Evolutionary conservation across 2,797 vertebrate genomes (phyloP).

Genomic region (Austrolebias charrua): DNA sequence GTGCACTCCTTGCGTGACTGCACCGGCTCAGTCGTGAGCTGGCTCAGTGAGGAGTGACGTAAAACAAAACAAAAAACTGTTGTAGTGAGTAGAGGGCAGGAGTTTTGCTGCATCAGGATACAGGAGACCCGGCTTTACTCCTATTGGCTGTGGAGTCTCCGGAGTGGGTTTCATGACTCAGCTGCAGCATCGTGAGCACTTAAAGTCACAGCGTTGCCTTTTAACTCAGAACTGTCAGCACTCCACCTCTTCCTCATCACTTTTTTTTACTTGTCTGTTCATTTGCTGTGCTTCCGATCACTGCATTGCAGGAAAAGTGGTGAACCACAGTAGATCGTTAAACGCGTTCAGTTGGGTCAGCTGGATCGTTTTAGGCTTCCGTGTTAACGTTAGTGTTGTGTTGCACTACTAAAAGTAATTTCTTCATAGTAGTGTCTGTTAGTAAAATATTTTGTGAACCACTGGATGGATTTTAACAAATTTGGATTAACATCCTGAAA

Average conservation of each 20-base stretch:
- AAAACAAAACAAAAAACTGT: constrained; percentile 2
- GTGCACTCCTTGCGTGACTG: constrained; percentile 48
- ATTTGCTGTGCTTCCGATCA: constrained; percentile 17
- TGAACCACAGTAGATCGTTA: not conserved
- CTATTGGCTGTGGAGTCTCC: constrained; percentile 56
- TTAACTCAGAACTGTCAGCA: constrained; percentile 33
- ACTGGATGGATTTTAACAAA: too few relatives aligned
- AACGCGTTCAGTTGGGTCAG: not conserved
- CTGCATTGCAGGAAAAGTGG: constrained; percentile 6
- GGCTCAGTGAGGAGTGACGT: constrained; percentile 37
- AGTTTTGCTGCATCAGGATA: constrained; percentile 76
- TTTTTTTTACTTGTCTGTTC: constrained; percentile 19
- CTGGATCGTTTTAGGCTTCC: not conserved
- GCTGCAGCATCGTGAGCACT: constrained; percentile 58
- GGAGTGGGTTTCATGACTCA: constrained; percentile 62
- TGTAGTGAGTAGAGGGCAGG: constrained; percentile 44
- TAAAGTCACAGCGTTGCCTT: constrained; percentile 33
- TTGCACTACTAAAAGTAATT: not conserved
- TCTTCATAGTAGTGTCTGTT: not conserved
- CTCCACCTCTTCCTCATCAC: constrained; percentile 19
- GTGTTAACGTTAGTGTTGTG: not conserved
- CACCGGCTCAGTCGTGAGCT: constrained; percentile 47
- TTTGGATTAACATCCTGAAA: too few relatives aligned
- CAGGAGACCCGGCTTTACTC: constrained; percentile 51
- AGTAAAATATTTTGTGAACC: too few relatives aligned